Evolutionary conservation across 2,797 vertebrate genomes (phyloP).

Genomic region (Varecia variegata): DNA sequence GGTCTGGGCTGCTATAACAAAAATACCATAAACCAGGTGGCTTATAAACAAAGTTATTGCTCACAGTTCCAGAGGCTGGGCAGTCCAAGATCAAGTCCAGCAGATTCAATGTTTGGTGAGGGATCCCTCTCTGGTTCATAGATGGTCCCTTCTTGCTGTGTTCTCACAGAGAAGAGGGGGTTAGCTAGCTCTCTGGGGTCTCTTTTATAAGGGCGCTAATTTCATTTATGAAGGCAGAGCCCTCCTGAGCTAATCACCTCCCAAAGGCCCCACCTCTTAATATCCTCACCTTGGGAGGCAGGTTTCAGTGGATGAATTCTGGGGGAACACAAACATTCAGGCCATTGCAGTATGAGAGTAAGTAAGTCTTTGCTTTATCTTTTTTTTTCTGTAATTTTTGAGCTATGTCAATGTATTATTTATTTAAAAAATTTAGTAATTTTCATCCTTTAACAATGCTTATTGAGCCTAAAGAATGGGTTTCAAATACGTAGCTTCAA

Average conservation of each 20-base stretch:
- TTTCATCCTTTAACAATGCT: background rate
- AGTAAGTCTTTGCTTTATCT: background rate
- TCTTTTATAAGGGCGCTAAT: background rate
- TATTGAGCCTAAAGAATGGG: background rate
- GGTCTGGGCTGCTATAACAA: background rate
- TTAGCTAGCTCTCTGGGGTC: background rate
- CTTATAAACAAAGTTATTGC: background rate
- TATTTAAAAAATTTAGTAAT: background rate
- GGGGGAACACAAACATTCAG: background rate
- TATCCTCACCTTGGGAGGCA: background rate
- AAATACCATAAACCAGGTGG: background rate
- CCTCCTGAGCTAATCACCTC: background rate
- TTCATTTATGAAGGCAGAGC: background rate
- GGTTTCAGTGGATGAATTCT: background rate
- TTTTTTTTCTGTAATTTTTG: background rate
- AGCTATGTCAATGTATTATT: background rate
- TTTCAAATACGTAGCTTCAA: background rate
- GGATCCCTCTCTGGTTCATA: background rate
- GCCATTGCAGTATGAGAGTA: background rate
- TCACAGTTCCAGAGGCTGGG: background rate
- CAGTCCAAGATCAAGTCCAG: background rate
- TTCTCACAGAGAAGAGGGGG: background rate
- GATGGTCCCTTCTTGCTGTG: background rate
- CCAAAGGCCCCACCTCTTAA: background rate
- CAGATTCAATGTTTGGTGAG: background rate